phyloP scores from a whole-genome alignment of 1,140 invertebrate species.

The Galendromus occidentalis region DNA sequence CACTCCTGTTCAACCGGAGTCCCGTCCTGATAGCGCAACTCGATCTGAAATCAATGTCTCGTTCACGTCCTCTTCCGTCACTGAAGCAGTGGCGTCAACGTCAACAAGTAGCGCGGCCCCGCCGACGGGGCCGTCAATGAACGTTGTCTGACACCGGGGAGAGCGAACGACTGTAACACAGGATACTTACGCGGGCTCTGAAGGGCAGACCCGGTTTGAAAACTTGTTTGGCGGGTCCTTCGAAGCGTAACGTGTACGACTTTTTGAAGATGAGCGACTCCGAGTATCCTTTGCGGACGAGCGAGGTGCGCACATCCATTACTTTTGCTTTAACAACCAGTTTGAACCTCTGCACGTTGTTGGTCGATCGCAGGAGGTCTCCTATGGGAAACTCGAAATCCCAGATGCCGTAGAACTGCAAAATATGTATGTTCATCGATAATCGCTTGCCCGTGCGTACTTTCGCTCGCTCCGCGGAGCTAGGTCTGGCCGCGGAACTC shows the following conservation, averaged over 20 bases:
- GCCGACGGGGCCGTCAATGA: no score
- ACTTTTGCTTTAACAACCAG: slow-evolving; percentile 9
- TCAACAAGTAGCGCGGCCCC: no score
- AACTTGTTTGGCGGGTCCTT: slow-evolving; percentile 7
- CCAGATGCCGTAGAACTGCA: slow-evolving; percentile 8
- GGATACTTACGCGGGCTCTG: neutral
- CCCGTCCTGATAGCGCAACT: slow-evolving; percentile 11
- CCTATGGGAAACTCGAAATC: slow-evolving; percentile 6
- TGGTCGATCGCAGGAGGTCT: slow-evolving; percentile 4
- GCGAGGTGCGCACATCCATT: neutral
- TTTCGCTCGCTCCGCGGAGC: no score
- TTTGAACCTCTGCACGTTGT: slow-evolving; percentile 4
- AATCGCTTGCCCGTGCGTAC: no score
- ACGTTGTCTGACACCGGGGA: no score
- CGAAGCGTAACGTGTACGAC: slow-evolving; percentile 8
- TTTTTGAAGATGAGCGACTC: slow-evolving; percentile 10
- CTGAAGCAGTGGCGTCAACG: no score
- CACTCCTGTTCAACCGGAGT: slow-evolving; percentile 5
- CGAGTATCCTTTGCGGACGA: slow-evolving; percentile 9
- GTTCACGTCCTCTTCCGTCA: no score
- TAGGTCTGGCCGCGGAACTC: no score
- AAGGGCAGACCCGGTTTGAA: slow-evolving; percentile 1
- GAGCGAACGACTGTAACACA: no score
- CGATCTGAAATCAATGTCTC: slow-evolving; percentile 8
- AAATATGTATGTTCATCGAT: neutral